Conservation (phyloP, 1,140 invertebrate genomes). For the Neuroterus valhalla region DNA sequence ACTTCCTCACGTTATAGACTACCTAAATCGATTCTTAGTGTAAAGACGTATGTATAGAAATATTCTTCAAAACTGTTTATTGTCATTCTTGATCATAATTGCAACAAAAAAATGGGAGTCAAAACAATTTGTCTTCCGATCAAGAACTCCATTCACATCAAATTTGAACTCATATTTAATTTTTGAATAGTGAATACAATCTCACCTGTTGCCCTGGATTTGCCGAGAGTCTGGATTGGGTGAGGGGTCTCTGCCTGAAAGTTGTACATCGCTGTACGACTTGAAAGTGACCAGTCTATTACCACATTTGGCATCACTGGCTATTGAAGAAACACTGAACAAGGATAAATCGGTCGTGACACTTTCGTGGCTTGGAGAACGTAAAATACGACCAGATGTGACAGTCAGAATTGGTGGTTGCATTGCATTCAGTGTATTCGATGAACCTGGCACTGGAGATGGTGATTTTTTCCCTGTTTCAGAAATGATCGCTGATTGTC, state of each 20-base stretch:
- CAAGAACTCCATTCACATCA: no score
- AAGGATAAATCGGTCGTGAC: conserved; percentile 88
- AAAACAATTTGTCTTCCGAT: no score
- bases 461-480: conserved; percentile 60
- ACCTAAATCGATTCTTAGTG: conserved; percentile 4
- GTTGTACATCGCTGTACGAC: conserved; percentile 74
- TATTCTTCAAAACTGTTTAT: neutral
- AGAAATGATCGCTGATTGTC: conserved; percentile 53
- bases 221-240: conserved; percentile 80
- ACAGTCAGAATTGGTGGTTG: conserved; percentile 75
- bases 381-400: conserved; percentile 78
- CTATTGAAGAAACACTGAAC: conserved; percentile 85
- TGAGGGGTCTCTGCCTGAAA: conserved; percentile 79
- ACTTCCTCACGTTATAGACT: no score
- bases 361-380: conserved; percentile 88
- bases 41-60: no score
- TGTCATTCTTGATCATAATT: neutral
- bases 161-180: no score
- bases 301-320: conserved; percentile 78
- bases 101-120: neutral
- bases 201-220: conserved; percentile 67
- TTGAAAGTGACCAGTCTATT: conserved; percentile 78
- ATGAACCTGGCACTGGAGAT: conserved; percentile 45
- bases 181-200: neutral
- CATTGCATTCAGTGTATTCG: conserved; percentile 59